phyloP scores from a whole-genome alignment of 2,888 invertebrate species.

The Heteromyza rotundicornis region DNA sequence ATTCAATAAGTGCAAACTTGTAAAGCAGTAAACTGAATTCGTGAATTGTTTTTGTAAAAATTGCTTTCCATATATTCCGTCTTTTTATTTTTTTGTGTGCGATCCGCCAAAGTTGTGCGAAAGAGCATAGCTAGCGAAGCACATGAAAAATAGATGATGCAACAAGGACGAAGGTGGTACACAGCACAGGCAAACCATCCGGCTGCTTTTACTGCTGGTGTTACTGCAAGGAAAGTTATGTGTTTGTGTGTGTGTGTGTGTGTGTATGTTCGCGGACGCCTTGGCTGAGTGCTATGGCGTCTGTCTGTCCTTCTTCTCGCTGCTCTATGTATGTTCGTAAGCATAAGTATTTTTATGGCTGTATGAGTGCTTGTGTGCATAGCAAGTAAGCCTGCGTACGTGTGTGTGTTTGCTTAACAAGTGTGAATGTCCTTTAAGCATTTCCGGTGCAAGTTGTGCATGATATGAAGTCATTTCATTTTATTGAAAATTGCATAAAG shows the following conservation, averaged over 20 bases:
- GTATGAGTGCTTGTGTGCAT: too few relatives aligned
- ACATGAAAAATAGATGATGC: conserved; percentile 29
- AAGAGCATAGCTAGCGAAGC: conserved; percentile 24
- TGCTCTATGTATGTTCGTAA: background rate
- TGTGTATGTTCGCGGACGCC: too few relatives aligned
- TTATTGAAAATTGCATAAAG: conserved; percentile 18
- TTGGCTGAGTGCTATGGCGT: conserved; percentile 50
- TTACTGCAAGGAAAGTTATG: too few relatives aligned
- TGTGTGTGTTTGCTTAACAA: conserved; percentile 27
- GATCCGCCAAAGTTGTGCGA: conserved; percentile 15
- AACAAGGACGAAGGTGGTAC: conserved; percentile 17
- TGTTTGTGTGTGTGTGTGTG: too few relatives aligned
- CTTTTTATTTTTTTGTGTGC: too few relatives aligned
- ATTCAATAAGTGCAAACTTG: conserved; percentile 7
- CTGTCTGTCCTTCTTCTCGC: conserved; percentile 48
- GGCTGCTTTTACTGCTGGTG: too few relatives aligned
- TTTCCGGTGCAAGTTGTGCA: conserved; percentile 43
- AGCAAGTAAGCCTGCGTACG: conserved; percentile 33
- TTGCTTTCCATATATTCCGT: too few relatives aligned
- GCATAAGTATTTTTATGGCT: conserved; percentile 8
- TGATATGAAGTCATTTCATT: conserved; percentile 5
- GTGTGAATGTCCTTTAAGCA: conserved; percentile 55
- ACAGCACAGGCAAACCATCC: too few relatives aligned
- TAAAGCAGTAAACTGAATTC: conserved; percentile 3
- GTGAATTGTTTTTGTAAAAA: background rate